Evolutionary conservation across 2,797 vertebrate species (phyloP).

Genomic region (Melanotaenia trifasciata): DNA sequence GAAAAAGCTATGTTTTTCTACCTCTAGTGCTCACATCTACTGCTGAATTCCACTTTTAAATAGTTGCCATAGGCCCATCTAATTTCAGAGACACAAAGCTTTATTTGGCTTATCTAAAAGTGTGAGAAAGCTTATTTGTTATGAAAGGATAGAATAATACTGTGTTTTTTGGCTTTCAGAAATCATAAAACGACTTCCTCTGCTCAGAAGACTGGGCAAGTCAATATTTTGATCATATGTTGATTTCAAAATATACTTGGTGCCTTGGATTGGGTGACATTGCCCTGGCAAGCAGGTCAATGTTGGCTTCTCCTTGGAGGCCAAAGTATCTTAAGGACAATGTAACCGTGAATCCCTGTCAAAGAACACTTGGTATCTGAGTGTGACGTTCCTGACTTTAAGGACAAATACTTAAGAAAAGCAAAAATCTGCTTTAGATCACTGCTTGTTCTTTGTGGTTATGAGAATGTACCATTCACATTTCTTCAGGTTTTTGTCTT

Average conservation of each 20-base stretch:
- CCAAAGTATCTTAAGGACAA: neutral
- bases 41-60: slow-evolving; percentile 37
- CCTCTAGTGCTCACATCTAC: slow-evolving; percentile 24
- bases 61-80: neutral
- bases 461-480: no score
- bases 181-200: neutral
- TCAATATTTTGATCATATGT: neutral
- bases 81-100: slow-evolving; percentile 17
- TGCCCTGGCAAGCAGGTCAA: neutral
- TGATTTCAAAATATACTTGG: neutral
- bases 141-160: neutral
- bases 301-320: neutral
- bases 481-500: no score
- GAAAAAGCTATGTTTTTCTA: slow-evolving; percentile 16
- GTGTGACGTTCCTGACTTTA: neutral
- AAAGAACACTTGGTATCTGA: neutral
- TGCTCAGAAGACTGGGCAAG: neutral
- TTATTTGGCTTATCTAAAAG: slow-evolving; percentile 19
- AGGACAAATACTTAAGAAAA: no score
- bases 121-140: neutral
- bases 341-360: neutral
- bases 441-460: no score
- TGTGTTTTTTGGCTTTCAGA: neutral
- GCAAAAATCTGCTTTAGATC: no score
- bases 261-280: no score